Percentiles rank a stretch among this genome's conserved stretches.
Conservation (phyloP, 2,888 invertebrate genomes). For the Orchestes rusci region DNA sequence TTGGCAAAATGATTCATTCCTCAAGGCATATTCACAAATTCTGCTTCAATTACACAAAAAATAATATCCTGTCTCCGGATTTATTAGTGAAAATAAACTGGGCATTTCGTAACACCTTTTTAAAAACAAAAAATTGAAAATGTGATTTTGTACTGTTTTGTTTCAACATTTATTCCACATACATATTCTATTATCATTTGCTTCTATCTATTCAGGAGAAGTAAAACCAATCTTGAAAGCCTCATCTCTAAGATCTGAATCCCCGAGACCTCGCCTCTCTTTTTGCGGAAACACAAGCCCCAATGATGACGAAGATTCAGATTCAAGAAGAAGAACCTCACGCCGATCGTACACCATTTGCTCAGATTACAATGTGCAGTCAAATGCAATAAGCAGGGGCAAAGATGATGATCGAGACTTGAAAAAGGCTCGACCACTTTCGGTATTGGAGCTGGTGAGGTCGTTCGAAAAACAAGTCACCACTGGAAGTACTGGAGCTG, state of each 20-base stretch:
- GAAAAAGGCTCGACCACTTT: constrained; percentile 45
- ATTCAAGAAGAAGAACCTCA: constrained; percentile 9
- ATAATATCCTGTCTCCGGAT: too few relatives aligned
- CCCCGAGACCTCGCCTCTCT: constrained; percentile 56
- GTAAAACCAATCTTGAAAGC: constrained; percentile 60
- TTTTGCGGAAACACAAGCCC: constrained; percentile 48
- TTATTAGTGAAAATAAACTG: too few relatives aligned
- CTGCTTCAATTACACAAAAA: too few relatives aligned
- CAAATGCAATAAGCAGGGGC: constrained; percentile 16
- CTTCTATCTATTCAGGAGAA: constrained; percentile 38
- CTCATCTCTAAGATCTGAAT: constrained; percentile 53
- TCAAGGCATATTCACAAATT: too few relatives aligned
- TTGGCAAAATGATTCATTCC: too few relatives aligned
- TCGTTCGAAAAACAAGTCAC: constrained; percentile 50
- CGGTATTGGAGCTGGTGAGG: constrained; percentile 62
- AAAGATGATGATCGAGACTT: constrained; percentile 35
- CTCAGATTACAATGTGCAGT: constrained; percentile 33
- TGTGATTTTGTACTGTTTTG: too few relatives aligned
- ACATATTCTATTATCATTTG: too few relatives aligned
- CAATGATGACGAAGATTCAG: constrained; percentile 37
- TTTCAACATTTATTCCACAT: too few relatives aligned
- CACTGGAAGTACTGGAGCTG: constrained; percentile 35
- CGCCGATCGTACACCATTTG: constrained; percentile 36
- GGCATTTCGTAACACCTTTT: too few relatives aligned
- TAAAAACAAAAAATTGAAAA: too few relatives aligned